Conservation (phyloP, 2,113 vertebrate genomes). For the Corythaeola cristata region DNA sequence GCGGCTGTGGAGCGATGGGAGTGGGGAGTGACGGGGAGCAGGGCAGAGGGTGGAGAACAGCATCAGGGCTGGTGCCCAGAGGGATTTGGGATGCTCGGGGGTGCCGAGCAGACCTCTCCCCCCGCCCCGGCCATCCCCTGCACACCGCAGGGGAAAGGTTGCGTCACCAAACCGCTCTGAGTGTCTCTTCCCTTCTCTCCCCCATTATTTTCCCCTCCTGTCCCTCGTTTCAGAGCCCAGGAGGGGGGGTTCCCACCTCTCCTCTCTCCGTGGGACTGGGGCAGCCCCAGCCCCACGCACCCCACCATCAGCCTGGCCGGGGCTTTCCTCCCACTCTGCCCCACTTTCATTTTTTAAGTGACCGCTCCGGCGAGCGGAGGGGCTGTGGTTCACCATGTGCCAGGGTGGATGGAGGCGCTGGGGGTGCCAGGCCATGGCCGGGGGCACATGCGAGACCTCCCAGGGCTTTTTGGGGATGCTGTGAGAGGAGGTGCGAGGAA, state of each 20-base stretch:
- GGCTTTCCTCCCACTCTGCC: not conserved
- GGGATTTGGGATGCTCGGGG: not conserved
- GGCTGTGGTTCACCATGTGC: accelerated
- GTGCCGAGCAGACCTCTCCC: not conserved
- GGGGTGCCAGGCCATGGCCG: accelerated
- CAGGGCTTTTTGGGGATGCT: not conserved
- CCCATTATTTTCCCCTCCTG: not conserved
- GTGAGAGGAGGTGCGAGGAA: accelerated
- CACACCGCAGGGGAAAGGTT: accelerated
- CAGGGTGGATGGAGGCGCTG: accelerated
- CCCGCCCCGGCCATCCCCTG: accelerated
- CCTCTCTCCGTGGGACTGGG: not conserved
- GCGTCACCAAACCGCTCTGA: not conserved
- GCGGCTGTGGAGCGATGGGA: not conserved
- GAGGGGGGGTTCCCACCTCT: not conserved
- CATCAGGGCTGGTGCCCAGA: too few species aligned
- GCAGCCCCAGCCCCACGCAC: not conserved
- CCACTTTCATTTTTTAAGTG: not conserved
- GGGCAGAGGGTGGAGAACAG: not conserved
- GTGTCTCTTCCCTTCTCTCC: not conserved
- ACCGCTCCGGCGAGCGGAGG: not conserved
- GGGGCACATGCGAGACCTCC: not conserved
- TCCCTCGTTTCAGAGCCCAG: accelerated
- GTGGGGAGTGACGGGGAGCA: not conserved
- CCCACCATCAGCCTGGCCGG: accelerated